phyloP scores from a whole-genome alignment of 2,797 vertebrate species.

The Harpagifer antarcticus region DNA sequence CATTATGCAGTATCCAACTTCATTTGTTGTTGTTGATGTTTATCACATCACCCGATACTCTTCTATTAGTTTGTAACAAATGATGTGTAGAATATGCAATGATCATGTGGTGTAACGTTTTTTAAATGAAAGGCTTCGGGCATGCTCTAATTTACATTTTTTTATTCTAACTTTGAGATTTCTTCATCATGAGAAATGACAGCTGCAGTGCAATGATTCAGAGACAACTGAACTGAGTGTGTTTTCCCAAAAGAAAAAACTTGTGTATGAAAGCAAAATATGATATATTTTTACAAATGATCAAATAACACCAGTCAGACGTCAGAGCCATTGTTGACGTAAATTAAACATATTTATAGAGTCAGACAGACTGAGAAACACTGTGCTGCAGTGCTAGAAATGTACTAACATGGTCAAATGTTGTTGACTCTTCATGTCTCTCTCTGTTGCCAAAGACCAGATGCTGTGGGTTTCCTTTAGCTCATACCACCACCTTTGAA shows the following conservation, averaged over 20 bases:
- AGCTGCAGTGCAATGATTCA: slow-evolving; percentile 3
- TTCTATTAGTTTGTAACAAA: slow-evolving; percentile 25
- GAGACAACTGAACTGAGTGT: background rate
- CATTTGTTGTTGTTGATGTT: slow-evolving; percentile 20
- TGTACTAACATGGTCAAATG: slow-evolving; percentile 1
- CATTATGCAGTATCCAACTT: slow-evolving; percentile 10
- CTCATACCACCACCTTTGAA: background rate
- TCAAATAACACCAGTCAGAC: slow-evolving; percentile 42
- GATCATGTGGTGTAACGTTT: slow-evolving; percentile 12
- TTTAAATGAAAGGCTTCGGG: slow-evolving; percentile 36
- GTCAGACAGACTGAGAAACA: slow-evolving; percentile 32
- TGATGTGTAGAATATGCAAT: background rate
- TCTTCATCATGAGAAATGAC: slow-evolving; percentile 17
- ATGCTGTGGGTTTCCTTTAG: slow-evolving; percentile 13
- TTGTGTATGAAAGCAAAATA: slow-evolving; percentile 8
- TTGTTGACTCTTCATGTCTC: slow-evolving; percentile 26
- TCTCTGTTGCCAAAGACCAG: slow-evolving; percentile 16
- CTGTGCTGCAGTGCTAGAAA: slow-evolving; percentile 19
- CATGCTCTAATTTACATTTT: slow-evolving; percentile 37
- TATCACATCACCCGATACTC: background rate
- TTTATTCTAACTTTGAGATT: slow-evolving; percentile 31
- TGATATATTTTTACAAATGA: slow-evolving; percentile 35
- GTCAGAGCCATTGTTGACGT: slow-evolving; percentile 9
- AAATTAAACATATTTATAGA: slow-evolving; percentile 59
- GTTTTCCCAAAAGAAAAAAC: slow-evolving; percentile 27